Evolutionary conservation across 2,888 invertebrate species (phyloP).

Genomic region (Oscheius sp.): DNA sequence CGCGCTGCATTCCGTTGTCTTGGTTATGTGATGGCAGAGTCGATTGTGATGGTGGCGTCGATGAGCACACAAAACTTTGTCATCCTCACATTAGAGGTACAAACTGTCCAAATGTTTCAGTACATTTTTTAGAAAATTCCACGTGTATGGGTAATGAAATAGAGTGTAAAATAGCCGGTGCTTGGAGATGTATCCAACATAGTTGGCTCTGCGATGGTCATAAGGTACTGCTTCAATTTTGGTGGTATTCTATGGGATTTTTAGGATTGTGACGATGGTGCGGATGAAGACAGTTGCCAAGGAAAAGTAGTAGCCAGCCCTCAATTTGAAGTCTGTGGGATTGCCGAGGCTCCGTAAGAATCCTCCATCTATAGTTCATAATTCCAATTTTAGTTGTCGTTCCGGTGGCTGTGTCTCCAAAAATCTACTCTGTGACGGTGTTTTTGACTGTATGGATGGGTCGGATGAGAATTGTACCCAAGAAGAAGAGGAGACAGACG

Average conservation of each 20-base stretch:
- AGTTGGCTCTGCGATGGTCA: constrained; percentile 56
- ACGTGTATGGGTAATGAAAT: constrained; percentile 52
- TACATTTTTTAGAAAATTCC: constrained; percentile 41
- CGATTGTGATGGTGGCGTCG: constrained; percentile 48
- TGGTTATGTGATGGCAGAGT: constrained; percentile 54
- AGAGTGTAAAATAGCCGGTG: constrained; percentile 48
- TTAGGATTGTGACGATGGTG: constrained; percentile 49
- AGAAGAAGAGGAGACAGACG: neutral
- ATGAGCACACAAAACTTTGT: constrained; percentile 46
- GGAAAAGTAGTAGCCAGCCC: constrained; percentile 31
- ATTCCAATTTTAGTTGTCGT: constrained; percentile 2
- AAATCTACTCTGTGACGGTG: constrained; percentile 14
- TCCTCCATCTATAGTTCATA: too few species aligned
- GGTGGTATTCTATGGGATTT: neutral
- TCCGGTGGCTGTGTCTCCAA: constrained; percentile 26
- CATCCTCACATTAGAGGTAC: constrained; percentile 39
- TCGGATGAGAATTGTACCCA: constrained; percentile 18
- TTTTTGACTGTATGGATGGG: constrained; percentile 33
- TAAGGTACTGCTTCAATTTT: too few species aligned
- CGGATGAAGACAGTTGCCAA: constrained; percentile 40
- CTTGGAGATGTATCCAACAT: constrained; percentile 48
- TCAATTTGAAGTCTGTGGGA: neutral
- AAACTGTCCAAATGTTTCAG: neutral
- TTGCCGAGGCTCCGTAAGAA: constrained; percentile 30
- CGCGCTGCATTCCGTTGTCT: constrained; percentile 42